Evolutionary conservation across 2,888 invertebrate genomes (phyloP), one percentile per base, ranked within the genome.

Genomic region (Orthonevra nobilis): DNA sequence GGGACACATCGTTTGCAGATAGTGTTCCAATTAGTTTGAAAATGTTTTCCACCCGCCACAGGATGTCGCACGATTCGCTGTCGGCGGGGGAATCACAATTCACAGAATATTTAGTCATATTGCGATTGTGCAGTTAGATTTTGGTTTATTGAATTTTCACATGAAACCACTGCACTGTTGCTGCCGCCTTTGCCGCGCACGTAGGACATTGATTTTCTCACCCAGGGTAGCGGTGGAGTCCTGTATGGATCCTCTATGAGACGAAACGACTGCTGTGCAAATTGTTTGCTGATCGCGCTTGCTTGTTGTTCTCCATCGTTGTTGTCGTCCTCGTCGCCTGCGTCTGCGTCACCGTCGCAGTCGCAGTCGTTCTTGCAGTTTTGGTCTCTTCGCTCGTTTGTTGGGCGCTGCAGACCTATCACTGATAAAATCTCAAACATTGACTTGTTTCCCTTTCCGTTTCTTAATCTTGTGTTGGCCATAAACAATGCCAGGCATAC

Each of bases 381-480:
- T 52, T 79, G 56, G 58, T 66, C 46, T 23, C 54, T 72, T 50
- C 46, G 19, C 40, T 52, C 58, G 50, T 64, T 73, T 58, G 52
- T 74, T 61, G 73, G 56, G 70, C 75, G 30, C 50, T 73, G 70
- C 40, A 69, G 74, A 81, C 75, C 81, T 75, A 75, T 82, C 81
- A 81, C 81, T 79, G 83, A 83, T 83, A 82, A 83, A 82, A 82
- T 82, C 83, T 70, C 50, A 77, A 77, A 83, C 83, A 83, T 82
- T 82, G 83, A 82, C 82, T 82, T 82, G 81, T 74, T 74, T 77
- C 77, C 77, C 79, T 79, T 79, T 79, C 73, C 79, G 79, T 79
- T 79, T 77, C 72, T 77, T 79, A 73, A 79, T 73, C 79, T 66
- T 73, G 79, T 79, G 79, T 79, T 79, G 61, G 73, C 79, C 60